A percentile compares a stretch with the other conserved stretches of the same genome.
These are phyloP conservation scores for Zoanthus gigantus DNA, from an alignment of 92 coral and sea anemone species.

Conservation along the genomic window DNA sequence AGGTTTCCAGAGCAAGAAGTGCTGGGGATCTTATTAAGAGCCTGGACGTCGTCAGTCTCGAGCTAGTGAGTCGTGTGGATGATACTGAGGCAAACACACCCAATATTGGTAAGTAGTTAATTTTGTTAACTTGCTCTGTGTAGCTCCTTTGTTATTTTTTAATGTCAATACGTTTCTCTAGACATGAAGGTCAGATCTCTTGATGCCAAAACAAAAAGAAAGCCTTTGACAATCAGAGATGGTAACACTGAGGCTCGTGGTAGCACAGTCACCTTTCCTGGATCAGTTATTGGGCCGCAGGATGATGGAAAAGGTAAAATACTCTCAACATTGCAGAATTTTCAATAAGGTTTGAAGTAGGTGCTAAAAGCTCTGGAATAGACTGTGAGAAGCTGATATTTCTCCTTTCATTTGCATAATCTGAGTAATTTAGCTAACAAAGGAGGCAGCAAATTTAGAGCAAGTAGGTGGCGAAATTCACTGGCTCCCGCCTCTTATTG, in stretches of 20 bases:
- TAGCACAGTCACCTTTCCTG: slow-evolving; percentile 12
- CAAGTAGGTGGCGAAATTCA: too few species aligned
- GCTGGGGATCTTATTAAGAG: slow-evolving; percentile 74
- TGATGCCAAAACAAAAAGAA: slow-evolving; percentile 2
- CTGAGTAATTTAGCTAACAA: too few species aligned
- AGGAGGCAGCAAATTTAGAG: too few species aligned
- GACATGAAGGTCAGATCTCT: slow-evolving; percentile 34
- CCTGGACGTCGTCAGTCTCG: slow-evolving; percentile 75
- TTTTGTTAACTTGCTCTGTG: too few species aligned
- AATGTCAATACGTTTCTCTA: too few species aligned
- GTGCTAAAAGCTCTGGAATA: not conserved
- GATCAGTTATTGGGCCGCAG: slow-evolving; percentile 12
- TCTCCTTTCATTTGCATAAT: too few species aligned
- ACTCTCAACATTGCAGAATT: not conserved
- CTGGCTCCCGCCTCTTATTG: too few species aligned
- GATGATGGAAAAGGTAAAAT: not conserved
- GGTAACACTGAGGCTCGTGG: not conserved
- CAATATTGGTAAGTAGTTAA: slow-evolving; percentile 71
- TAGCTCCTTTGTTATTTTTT: too few species aligned
- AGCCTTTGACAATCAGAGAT: slow-evolving; percentile 28
- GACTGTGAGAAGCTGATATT: not conserved
- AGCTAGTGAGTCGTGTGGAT: slow-evolving; percentile 61
- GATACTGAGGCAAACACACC: slow-evolving; percentile 59
- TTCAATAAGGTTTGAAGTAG: too few species aligned
- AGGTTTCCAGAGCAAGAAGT: slow-evolving; percentile 68